phyloP scores from a whole-genome alignment of 2,888 invertebrate species.

The Papilio elwesi region DNA sequence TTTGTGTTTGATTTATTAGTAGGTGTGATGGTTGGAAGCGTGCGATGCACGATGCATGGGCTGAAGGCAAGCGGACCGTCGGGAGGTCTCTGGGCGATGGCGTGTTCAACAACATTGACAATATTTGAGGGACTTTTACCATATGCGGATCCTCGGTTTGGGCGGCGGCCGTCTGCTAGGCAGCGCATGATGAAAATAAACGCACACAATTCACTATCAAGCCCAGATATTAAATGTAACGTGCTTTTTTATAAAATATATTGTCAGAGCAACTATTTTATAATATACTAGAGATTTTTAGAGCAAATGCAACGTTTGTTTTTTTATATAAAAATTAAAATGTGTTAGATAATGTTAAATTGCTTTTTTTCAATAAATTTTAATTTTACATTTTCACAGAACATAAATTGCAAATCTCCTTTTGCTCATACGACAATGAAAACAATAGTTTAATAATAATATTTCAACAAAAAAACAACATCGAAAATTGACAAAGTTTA shows the following conservation, averaged over 20 bases:
- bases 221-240: slow-evolving; percentile 52
- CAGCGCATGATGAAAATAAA: slow-evolving; percentile 84
- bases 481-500: too few species aligned
- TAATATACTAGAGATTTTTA: not conserved
- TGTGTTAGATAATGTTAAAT: not conserved
- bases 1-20: slow-evolving; percentile 18
- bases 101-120: slow-evolving; percentile 71
- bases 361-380: not conserved
- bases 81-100: slow-evolving; percentile 65
- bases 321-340: not conserved
- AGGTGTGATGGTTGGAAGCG: slow-evolving; percentile 66
- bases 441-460: not conserved
- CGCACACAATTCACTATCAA: slow-evolving; percentile 63
- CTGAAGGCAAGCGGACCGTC: slow-evolving; percentile 73
- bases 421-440: too few species aligned
- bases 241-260: slow-evolving; percentile 23
- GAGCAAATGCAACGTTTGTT: not conserved
- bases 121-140: slow-evolving; percentile 86
- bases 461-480: too few species aligned
- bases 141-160: slow-evolving; percentile 96
- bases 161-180: slow-evolving; percentile 91
- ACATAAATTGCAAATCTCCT: not conserved
- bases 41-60: slow-evolving; percentile 78
- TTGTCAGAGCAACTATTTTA: not conserved
- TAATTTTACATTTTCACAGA: not conserved